Evolutionary conservation across 2,113 vertebrate genomes (phyloP), one percentile per base, ranked within the genome.

Genomic region (Spheniscus mendiculus): DNA sequence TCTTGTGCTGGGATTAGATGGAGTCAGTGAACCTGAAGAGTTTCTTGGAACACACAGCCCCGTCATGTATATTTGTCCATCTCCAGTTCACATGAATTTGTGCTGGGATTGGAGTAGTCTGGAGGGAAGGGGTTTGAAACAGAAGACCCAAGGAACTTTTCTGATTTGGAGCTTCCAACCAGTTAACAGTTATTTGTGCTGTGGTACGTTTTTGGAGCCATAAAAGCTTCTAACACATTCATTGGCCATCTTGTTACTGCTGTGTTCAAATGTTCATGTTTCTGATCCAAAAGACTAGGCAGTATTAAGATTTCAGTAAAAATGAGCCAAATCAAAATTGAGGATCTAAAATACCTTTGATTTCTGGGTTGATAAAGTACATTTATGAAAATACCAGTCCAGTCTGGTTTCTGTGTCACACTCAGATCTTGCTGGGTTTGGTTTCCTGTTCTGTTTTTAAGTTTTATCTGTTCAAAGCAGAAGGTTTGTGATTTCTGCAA

Each of bases 391-490:
- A 74, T 5, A 90, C 26, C 29, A 44, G 34, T 89, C 18, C 52
- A 23, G 34, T 38, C 38, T 92, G 23, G 20, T 73, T 93, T 84
- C 58, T 92, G 16, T 70, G 69, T 89, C 56, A 27, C 25, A 63
- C 14, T 70, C n/a, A 61, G 38, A 83, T 38, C 42, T 69, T 30
- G 15, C 6, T 67, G 50, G 45, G 63, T 73, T 94, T 96, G 63
- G 40, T 87, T 95, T 96, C 83, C 86, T 89, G 59, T 52, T 96
- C 72, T 88, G 27, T 52, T 87, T 91, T 83, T 18, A 83, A 78
- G 42, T 27, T 47, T 5, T 5, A 22, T 63, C 26, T 55, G 47
- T 52, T 62, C 45, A 65, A 90, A 95, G 36, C 22, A 90, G 52
- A 71, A 76, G 10, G 19, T 82, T 17, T 90, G 53, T 66, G 12